Evolutionary conservation across 2,888 invertebrate species (phyloP).

Genomic region (Chouioia cunea): DNA sequence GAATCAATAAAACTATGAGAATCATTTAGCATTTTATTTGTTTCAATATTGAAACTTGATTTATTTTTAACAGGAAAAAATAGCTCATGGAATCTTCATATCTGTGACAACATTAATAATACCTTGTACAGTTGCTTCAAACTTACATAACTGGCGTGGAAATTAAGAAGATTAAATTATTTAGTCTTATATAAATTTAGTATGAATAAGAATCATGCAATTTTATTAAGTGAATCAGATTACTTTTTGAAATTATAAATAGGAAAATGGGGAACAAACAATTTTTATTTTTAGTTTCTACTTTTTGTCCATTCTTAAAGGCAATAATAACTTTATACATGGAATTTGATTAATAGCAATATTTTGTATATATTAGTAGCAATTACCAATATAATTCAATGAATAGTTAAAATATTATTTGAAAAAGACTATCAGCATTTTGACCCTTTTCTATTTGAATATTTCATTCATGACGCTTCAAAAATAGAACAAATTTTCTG

Average conservation of each 20-base stretch:
- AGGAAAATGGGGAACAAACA: constrained; percentile 9
- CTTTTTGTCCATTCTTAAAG: neutral
- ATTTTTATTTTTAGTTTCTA: neutral
- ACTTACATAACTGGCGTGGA: constrained; percentile 13
- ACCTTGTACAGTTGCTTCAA: neutral
- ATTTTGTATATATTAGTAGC: too few species aligned
- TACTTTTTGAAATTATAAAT: neutral
- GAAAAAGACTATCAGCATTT: too few species aligned
- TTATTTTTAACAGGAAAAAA: constrained; percentile 38
- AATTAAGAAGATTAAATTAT: neutral
- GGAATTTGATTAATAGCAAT: neutral
- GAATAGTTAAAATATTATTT: too few species aligned
- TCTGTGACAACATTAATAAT: neutral
- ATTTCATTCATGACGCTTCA: too few species aligned
- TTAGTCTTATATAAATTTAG: constrained; percentile 1
- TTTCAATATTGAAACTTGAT: constrained; percentile 6
- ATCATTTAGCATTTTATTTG: too few species aligned
- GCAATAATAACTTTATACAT: constrained; percentile 7
- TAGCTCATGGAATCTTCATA: constrained; percentile 10
- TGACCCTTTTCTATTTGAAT: too few species aligned
- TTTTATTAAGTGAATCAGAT: neutral
- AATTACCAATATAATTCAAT: too few species aligned
- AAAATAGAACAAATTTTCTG: too few species aligned
- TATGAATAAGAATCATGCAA: neutral
- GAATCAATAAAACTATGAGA: neutral